Evolutionary conservation across 2,113 vertebrate species (phyloP), one percentile per base, ranked within the genome.

Genomic region (Toxotes jaculatrix): DNA sequence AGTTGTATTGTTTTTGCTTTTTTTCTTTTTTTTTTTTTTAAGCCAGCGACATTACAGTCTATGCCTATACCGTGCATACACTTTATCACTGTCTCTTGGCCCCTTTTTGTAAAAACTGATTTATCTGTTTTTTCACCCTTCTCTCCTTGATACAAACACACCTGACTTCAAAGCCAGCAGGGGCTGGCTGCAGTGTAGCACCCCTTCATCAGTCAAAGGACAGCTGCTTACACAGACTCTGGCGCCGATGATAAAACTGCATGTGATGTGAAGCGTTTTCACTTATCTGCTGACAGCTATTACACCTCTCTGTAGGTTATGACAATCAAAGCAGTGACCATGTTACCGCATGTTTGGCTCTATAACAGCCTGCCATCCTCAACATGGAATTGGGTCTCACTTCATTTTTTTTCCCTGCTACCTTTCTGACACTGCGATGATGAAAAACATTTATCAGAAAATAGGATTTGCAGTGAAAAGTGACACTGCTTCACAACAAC

Each of bases 401-500:
- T 55, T 64, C 7, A 23, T 67, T 49, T 67, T 53, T 68, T n/a
- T 31, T 27, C 27, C 16, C 32, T n/a, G n/a, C 65, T 42, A 19
- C 42, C 14, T 27, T 27, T 51, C 53, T 67, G 53, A 40, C 47
- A 78, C 62, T 71, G 16, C 27, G 3, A 36, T 49, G 10, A 69
- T 64, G 65, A 79, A 85, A 83, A 70, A 43, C 36, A 80, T 70
- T 81, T 68, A 65, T 76, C 60, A 77, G 60, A 75, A 84, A 83
- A 80, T 56, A 66, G 62, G n/a, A 74, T 73, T 74, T 65, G 34
- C 38, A 31, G 45, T 34, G 55, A 51, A 56, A 79, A 74, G 45
- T 12, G 49, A 45, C 6, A 0, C 13, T 61, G 61, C 31, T 47
- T n/a, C 68, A 47, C 49, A 36, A 19, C 56, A 56, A 61, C 14